Evolutionary conservation across 2,888 invertebrate genomes (phyloP).

Genomic region (Lissonota sp.): DNA sequence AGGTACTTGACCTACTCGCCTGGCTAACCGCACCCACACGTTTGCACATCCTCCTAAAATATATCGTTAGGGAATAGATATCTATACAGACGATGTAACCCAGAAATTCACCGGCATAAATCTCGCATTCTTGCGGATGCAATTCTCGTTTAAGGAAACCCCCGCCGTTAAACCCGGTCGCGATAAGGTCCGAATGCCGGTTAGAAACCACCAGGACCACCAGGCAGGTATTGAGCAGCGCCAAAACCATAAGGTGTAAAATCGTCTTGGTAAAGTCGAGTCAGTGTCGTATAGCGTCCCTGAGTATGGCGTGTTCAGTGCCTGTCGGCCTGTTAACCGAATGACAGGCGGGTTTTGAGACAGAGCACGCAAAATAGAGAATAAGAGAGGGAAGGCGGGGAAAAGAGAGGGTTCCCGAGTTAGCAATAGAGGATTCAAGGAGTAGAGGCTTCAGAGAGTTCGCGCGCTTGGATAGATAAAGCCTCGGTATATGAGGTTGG

Average conservation of each 20-base stretch:
- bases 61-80: neutral
- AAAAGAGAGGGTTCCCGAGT: conserved; percentile 28
- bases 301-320: conserved; percentile 41
- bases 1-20: neutral
- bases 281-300: conserved; percentile 1
- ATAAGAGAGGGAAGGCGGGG: conserved; percentile 44
- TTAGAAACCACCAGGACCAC: conserved; percentile 8
- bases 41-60: neutral
- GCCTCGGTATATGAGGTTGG: conserved; percentile 47
- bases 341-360: conserved; percentile 15
- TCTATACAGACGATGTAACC: neutral
- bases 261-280: conserved; percentile 22
- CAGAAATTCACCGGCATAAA: conserved; percentile 31
- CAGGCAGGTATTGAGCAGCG: conserved; percentile 1
- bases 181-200: conserved; percentile 36
- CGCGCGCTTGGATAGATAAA: conserved; percentile 32
- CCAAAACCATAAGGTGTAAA: conserved; percentile 29
- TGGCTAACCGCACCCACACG: neutral
- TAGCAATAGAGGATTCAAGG: conserved; percentile 44
- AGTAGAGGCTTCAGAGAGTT: conserved; percentile 43
- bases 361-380: neutral
- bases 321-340: conserved; percentile 28
- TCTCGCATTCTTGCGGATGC: conserved; percentile 41
- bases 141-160: conserved; percentile 48
- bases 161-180: conserved; percentile 38